Evolutionary conservation across 2,113 vertebrate genomes (phyloP), one percentile per base, ranked within the genome.

Genomic region (Lepus timidus): DNA sequence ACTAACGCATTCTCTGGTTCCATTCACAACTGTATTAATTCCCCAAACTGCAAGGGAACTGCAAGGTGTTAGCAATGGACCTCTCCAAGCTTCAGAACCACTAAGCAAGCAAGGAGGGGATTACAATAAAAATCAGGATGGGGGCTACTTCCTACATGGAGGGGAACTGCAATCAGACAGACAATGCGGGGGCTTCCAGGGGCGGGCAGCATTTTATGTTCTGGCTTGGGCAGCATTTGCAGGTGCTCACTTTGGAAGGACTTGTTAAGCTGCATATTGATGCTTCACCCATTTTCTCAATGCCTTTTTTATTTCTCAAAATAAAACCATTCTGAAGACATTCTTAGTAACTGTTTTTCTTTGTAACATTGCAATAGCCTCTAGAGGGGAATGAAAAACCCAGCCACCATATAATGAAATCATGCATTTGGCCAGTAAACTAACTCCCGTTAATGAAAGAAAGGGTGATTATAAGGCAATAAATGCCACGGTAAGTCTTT

Each of bases 381-480:
- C 68, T 29, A 31, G 86, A 68, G 71, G 52, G 44, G 75, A 82
- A 80, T 79, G 58, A 90, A 90, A 91, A 83, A n/a, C 64, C 58
- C 64, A 71, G 51, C 4, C 22, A 49, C n/a, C 31, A 64, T 16
- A 14, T 9, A 51, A 85, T 36, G 64, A 52, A 85, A 44, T 70
- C 39, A 81, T 14, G 36, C 70, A 29, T 67, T 1, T 90, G 76
- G 51, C 31, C 61, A 74, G 52, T 6, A 91, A 80, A 76, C 70
- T 65, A 3, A 55, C 65, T 88, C 17, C 23, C 2, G 4, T n/a
- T 55, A 71, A 88, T 39, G 81, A 71, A 70, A 95, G 65, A n/a
- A 61, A 22, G 20, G 36, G 31, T 25, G 65, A 58, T 36, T 33
- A 3, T 17, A 68, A 88, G 33, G 68, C 33, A 79, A 55, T 36